These are phyloP conservation scores for Melieria crassipennis DNA, from an alignment of 2,888 invertebrate species.

Conservation along the genomic window DNA sequence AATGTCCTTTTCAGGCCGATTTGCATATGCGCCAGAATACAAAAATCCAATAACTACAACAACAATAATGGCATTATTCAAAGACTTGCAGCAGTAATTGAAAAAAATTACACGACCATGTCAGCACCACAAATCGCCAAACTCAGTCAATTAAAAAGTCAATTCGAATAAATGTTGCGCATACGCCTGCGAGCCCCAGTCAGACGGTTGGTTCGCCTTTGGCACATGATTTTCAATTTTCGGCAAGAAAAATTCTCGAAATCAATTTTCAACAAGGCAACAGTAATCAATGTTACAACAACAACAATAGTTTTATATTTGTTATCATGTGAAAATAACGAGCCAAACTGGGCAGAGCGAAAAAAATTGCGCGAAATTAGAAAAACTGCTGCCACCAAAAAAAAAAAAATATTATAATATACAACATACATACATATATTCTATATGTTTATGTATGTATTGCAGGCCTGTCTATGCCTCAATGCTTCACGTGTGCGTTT, in stretches of 20 bases:
- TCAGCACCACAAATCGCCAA: constrained; percentile 6
- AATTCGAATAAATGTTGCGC: constrained; percentile 30
- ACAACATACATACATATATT: not conserved
- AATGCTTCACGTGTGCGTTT: too few relatives aligned
- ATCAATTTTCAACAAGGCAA: constrained; percentile 12
- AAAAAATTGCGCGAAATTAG: not conserved
- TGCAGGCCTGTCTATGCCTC: not conserved
- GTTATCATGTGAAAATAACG: constrained; percentile 12
- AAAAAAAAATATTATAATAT: not conserved
- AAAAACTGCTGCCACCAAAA: not conserved
- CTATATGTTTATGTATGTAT: not conserved
- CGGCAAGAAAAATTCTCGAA: not conserved
- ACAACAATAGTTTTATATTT: too few relatives aligned
- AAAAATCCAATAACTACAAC: not conserved
- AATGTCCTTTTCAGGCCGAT: not conserved
- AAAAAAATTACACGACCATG: not conserved
- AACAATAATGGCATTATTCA: not conserved
- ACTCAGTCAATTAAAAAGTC: constrained; percentile 21
- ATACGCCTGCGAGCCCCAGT: constrained; percentile 29
- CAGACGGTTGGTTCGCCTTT: too few relatives aligned
- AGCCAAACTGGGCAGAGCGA: not conserved
- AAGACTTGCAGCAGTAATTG: not conserved
- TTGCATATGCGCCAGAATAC: not conserved
- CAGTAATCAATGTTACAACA: constrained; percentile 8
- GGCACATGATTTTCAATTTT: not conserved